Conservation (phyloP, 2,888 invertebrate species). For the Priocnemis perturbator region DNA sequence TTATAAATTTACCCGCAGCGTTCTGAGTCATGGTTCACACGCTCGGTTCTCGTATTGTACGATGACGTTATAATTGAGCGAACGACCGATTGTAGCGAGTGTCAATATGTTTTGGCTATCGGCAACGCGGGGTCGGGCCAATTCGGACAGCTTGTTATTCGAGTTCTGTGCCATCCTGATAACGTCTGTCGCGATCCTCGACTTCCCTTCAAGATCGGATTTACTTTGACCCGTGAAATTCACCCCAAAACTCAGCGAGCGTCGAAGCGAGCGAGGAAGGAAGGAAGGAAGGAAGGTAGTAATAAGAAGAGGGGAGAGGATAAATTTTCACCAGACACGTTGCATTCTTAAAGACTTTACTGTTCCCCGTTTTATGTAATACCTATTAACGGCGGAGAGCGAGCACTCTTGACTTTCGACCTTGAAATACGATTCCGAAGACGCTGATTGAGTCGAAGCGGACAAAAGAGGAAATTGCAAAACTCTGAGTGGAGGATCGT, state of each 20-base stretch:
- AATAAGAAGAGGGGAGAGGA: slow-evolving; percentile 34
- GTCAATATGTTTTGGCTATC: slow-evolving; percentile 8
- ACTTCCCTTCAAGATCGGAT: slow-evolving; percentile 33
- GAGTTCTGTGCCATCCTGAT: slow-evolving; percentile 17
- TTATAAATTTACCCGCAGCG: too few relatives aligned
- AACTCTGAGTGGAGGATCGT: too few relatives aligned
- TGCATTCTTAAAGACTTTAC: slow-evolving; percentile 42
- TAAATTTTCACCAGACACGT: slow-evolving; percentile 38
- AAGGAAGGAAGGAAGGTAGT: slow-evolving; percentile 30
- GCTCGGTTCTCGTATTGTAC: too few relatives aligned
- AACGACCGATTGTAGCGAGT: slow-evolving; percentile 18
- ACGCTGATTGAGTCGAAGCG: not conserved
- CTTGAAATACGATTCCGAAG: not conserved
- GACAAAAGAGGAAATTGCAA: too few relatives aligned
- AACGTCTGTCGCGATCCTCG: slow-evolving; percentile 33
- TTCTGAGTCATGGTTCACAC: too few relatives aligned
- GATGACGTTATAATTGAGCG: slow-evolving; percentile 15
- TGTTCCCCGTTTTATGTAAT: slow-evolving; percentile 24
- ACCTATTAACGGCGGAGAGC: slow-evolving; percentile 5
- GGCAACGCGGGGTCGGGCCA: slow-evolving; percentile 30
- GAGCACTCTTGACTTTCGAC: not conserved
- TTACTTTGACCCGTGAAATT: slow-evolving; percentile 48
- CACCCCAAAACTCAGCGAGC: slow-evolving; percentile 38
- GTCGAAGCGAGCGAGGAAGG: slow-evolving; percentile 15
- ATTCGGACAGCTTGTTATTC: slow-evolving; percentile 20